These are phyloP conservation scores for Elephantulus edwardii DNA, from an alignment of 2,113 vertebrate genomes.

Conservation along the genomic window DNA sequence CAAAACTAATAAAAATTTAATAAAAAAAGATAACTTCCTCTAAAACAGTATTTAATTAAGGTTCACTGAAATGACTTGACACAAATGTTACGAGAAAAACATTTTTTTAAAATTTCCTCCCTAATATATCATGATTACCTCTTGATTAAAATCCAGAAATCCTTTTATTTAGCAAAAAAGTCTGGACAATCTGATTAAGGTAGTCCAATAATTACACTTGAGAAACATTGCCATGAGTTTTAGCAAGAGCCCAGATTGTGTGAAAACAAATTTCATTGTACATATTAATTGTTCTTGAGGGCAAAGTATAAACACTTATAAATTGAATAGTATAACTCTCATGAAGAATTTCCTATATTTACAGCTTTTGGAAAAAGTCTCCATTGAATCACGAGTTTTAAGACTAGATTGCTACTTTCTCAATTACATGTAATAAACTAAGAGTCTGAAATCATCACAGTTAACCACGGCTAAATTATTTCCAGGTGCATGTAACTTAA, in stretches of 20 bases:
- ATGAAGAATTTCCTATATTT: background rate
- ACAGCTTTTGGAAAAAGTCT: background rate
- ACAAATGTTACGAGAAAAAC: background rate
- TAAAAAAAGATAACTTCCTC: background rate
- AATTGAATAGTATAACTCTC: background rate
- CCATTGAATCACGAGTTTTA: background rate
- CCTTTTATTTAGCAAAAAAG: background rate
- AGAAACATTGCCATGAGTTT: background rate
- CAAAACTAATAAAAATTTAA: too few relatives aligned
- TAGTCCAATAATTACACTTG: background rate
- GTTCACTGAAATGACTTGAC: background rate
- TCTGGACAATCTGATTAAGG: background rate
- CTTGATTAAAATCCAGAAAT: background rate
- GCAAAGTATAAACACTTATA: background rate
- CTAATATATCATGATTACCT: background rate
- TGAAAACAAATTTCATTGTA: background rate
- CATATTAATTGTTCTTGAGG: background rate
- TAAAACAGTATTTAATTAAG: background rate
- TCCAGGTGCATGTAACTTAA: constrained; percentile 43
- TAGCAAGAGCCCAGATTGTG: background rate
- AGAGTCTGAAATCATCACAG: constrained; percentile 16
- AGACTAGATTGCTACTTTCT: constrained; percentile 25
- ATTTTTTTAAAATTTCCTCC: background rate
- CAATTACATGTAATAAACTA: constrained; percentile 27
- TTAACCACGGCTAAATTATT: constrained; percentile 44